phyloP scores from a whole-genome alignment of 2,797 vertebrate species.

The Notolabrus celidotus region DNA sequence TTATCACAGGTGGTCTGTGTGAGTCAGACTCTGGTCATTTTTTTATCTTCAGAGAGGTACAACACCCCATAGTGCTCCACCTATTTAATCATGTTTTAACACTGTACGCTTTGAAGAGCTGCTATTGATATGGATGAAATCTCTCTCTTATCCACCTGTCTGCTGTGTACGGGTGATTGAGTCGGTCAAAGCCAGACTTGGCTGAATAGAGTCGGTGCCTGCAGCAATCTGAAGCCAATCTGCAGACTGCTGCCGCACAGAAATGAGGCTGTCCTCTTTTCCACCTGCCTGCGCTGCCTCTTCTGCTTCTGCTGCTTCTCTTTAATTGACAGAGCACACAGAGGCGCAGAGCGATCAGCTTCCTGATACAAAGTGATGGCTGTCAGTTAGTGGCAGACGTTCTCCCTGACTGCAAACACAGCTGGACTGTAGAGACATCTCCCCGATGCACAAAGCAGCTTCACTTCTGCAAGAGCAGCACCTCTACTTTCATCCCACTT shows the following conservation, averaged over 20 bases:
- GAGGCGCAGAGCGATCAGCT: conserved; percentile 65
- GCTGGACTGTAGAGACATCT: conserved; percentile 15
- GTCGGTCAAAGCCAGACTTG: conserved; percentile 50
- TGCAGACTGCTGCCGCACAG: conserved; percentile 60
- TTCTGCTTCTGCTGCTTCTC: conserved; percentile 34
- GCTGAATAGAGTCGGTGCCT: conserved; percentile 62
- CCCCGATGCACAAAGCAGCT: conserved; percentile 19
- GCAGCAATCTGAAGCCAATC: conserved; percentile 73
- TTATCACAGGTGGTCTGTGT: conserved; percentile 14
- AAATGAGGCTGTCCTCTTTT: conserved; percentile 69
- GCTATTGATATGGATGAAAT: conserved; percentile 52
- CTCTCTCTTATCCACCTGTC: conserved; percentile 53
- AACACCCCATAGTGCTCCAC: conserved; percentile 10
- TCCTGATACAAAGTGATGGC: conserved; percentile 69
- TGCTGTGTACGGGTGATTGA: conserved; percentile 52
- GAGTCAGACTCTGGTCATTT: neutral
- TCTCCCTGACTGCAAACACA: conserved; percentile 48
- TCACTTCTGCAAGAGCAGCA: conserved; percentile 20
- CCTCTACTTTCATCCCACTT: conserved; percentile 36
- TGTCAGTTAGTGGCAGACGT: conserved; percentile 67
- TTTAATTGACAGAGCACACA: conserved; percentile 70
- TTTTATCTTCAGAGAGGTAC: conserved; percentile 18
- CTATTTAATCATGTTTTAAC: conserved; percentile 46
- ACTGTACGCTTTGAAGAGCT: conserved; percentile 46
- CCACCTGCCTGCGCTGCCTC: conserved; percentile 53